Conservation (phyloP, 2,888 invertebrate genomes). For the Agriopis aurantiaria region DNA sequence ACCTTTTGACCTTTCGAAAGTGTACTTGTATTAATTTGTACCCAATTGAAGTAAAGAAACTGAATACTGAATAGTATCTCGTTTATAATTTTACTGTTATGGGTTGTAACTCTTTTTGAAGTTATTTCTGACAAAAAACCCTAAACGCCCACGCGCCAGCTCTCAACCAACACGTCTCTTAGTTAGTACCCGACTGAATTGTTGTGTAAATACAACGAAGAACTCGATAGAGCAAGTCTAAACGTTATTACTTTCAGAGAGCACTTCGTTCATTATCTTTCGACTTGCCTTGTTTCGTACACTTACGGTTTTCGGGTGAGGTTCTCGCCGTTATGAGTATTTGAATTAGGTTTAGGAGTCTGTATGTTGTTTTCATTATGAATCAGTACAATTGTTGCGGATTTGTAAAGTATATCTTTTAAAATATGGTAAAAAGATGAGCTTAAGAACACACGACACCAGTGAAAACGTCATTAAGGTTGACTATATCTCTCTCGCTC, state of each 20-base stretch:
- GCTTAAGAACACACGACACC: too few species aligned
- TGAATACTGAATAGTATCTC: too few species aligned
- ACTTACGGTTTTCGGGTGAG: slow-evolving; percentile 29
- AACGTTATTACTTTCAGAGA: slow-evolving; percentile 63
- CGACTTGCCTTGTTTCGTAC: slow-evolving; percentile 37
- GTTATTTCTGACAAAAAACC: neutral
- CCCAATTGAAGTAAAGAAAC: too few species aligned
- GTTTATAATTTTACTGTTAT: neutral
- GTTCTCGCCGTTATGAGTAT: slow-evolving; percentile 24
- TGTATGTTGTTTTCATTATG: slow-evolving; percentile 21
- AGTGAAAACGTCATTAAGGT: too few species aligned
- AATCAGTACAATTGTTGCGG: neutral
- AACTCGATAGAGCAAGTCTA: slow-evolving; percentile 57
- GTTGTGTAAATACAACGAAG: slow-evolving; percentile 62
- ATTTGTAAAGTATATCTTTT: neutral
- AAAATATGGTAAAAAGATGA: too few species aligned
- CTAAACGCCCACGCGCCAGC: neutral
- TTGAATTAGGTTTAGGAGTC: slow-evolving; percentile 28
- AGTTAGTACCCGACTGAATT: slow-evolving; percentile 54
- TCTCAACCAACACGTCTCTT: slow-evolving; percentile 30
- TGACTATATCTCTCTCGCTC: too few species aligned
- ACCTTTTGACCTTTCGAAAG: too few species aligned
- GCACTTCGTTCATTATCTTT: slow-evolving; percentile 62
- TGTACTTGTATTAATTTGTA: too few species aligned
- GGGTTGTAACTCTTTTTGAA: neutral